phyloP scores from a whole-genome alignment of 2,888 invertebrate genomes.

The Drosophila macrothrix region DNA sequence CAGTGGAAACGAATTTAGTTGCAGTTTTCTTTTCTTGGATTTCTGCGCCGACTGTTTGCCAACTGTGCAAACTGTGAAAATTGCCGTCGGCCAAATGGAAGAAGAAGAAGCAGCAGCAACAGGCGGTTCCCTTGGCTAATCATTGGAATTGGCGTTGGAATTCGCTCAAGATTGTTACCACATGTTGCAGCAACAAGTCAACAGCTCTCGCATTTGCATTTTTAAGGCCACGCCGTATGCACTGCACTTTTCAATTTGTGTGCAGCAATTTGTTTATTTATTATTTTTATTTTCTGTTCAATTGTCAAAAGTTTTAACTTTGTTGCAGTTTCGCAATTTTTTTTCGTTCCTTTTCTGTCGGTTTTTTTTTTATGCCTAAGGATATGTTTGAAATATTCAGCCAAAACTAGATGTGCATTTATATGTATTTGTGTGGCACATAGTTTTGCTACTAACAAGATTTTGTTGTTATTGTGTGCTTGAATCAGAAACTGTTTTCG shows the following conservation, averaged over 20 bases:
- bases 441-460: slow-evolving; percentile 50
- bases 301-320: slow-evolving; percentile 40
- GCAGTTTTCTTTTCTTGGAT: slow-evolving; percentile 44
- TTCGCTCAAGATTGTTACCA: slow-evolving; percentile 41
- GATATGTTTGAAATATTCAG: slow-evolving; percentile 58
- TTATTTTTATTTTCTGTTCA: slow-evolving; percentile 28
- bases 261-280: slow-evolving; percentile 33
- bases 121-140: slow-evolving; percentile 66
- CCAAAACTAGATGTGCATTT: slow-evolving; percentile 3
- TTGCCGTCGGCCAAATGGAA: slow-evolving; percentile 52
- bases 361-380: slow-evolving; percentile 52
- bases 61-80: slow-evolving; percentile 73
- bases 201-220: slow-evolving; percentile 42
- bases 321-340: slow-evolving; percentile 24
- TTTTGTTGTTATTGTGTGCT: slow-evolving; percentile 43
- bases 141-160: slow-evolving; percentile 55
- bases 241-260: slow-evolving; percentile 24
- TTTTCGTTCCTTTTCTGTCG: slow-evolving; percentile 12
- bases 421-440: slow-evolving; percentile 21
- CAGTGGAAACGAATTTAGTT: slow-evolving; percentile 46
- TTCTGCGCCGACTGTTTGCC: slow-evolving; percentile 22
- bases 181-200: slow-evolving; percentile 62
- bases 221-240: slow-evolving; percentile 11
- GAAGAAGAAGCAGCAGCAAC: slow-evolving; percentile 44
- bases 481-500: slow-evolving; percentile 51